A percentile compares a stretch with the other conserved stretches of the same genome.
These are phyloP conservation scores for Danio choprae DNA, from an alignment of 2,797 vertebrate species.

Conservation along the genomic window DNA sequence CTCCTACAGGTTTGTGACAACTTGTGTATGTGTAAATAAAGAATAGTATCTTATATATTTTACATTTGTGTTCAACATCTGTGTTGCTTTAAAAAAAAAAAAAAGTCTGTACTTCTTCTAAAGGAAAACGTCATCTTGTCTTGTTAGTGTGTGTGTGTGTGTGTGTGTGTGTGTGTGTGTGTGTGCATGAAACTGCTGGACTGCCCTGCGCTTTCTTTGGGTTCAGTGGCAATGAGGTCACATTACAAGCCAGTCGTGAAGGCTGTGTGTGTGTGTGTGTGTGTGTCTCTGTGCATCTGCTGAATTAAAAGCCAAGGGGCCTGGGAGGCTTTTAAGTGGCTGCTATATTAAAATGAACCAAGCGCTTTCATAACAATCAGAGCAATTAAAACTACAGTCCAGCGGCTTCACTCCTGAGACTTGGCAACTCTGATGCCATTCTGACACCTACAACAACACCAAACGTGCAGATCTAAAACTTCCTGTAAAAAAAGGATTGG, in stretches of 20 bases:
- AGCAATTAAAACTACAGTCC: conserved; percentile 70
- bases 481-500: neutral
- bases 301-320: conserved; percentile 67
- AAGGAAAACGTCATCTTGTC: neutral
- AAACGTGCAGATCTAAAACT: conserved; percentile 1
- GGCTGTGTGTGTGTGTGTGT: conserved; percentile 50
- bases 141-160: neutral
- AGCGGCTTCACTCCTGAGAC: conserved; percentile 59
- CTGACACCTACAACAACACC: neutral
- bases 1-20: no score
- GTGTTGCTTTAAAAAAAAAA: neutral
- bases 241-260: conserved; percentile 73
- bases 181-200: conserved; percentile 14
- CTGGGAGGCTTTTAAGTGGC: conserved; percentile 72
- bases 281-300: conserved; percentile 53
- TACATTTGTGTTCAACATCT: neutral
- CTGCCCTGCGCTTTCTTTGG: conserved; percentile 48
- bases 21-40: no score
- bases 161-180: conserved; percentile 6
- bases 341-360: conserved; percentile 45
- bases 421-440: conserved; percentile 3
- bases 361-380: conserved; percentile 71
- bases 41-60: no score
- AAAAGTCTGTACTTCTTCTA: neutral
- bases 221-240: conserved; percentile 69